Conservation (phyloP, 2,113 vertebrate species). For the Psilopsiagon aurifrons region DNA sequence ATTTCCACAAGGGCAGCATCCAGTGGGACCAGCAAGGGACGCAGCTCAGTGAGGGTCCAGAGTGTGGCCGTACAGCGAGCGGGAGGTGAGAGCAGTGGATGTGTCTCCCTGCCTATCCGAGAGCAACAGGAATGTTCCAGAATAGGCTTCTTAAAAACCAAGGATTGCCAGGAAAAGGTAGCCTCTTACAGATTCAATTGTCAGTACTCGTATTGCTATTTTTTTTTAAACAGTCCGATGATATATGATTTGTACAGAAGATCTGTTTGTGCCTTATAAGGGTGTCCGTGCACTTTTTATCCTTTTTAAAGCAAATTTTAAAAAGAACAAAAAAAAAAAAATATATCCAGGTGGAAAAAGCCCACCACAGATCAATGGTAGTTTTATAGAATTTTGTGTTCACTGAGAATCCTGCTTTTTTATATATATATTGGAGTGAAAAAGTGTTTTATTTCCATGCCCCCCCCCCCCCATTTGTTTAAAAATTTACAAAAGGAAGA, state of each 20-base stretch:
- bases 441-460: constrained; percentile 40
- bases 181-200: constrained; percentile 57
- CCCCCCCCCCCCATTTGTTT: constrained; percentile 37
- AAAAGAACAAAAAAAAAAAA: constrained; percentile 41
- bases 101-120: not conserved
- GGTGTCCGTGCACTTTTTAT: constrained; percentile 84
- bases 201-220: constrained; percentile 60
- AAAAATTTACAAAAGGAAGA: not conserved
- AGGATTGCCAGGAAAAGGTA: constrained; percentile 37
- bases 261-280: constrained; percentile 86
- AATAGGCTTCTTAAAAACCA: not conserved
- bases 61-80: fast-evolving
- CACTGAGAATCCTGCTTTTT: constrained; percentile 60
- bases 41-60: not conserved
- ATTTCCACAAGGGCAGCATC: constrained; percentile 13
- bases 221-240: constrained; percentile 58
- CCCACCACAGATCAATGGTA: constrained; percentile 53
- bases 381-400: constrained; percentile 71
- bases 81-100: not conserved
- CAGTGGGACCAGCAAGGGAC: not conserved
- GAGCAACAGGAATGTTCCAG: constrained; percentile 24
- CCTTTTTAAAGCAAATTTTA: constrained; percentile 78
- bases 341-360: not conserved
- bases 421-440: constrained; percentile 34
- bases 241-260: constrained; percentile 70